Base-by-base conservation (phyloP, 2,888 invertebrate genomes). In the Allacma fusca region DNA sequence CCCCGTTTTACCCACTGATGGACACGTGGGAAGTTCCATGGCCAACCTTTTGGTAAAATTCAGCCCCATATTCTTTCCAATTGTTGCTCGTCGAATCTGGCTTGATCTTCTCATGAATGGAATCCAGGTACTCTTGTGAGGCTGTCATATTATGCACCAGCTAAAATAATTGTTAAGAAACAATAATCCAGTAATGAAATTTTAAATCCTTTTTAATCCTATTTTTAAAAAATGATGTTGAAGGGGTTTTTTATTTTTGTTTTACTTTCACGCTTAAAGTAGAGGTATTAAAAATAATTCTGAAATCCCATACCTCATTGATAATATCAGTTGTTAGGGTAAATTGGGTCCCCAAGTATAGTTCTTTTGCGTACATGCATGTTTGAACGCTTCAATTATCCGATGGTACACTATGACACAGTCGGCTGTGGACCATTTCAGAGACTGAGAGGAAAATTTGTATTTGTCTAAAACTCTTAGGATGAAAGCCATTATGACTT, bases 1-100 rank as follows among this genome's bases (percentile, higher is more conserved):
- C 95, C 0, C 98, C 96, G 85, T 94, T 92, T 1, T 90, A 89
- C 0, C 92, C 93, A 21, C 97, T 86, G 62, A 97, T 91, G 0
- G 94, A 94, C 29, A 96, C 90, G 85, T 98, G 98, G 0, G 97
- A 92, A 0, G 98, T 98, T 40, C 97, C 97, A 62, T 91, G 89
- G 80, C 87, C 86, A 74, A 93, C 91, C 77, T 89, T 88, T 24
- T 88, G 87, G 85, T 88, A 90, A 82, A 89, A 90, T 21, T 90
- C 87, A 0, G 92, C 92, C 0, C 93, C 94, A 85, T 96, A 95
- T 86, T 93, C 91, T 19, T 85, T 82, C 83, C 91, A 90, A 85
- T 93, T 90, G 24, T 90, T 87, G 85, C 86, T 91, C 0, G 95
- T 95, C 43, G 85, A 85, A 44, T 89, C 86, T 80, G 94, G 93